Base-by-base conservation (phyloP, 2,113 vertebrate genomes). In the Rhodinocichla rosea region DNA sequence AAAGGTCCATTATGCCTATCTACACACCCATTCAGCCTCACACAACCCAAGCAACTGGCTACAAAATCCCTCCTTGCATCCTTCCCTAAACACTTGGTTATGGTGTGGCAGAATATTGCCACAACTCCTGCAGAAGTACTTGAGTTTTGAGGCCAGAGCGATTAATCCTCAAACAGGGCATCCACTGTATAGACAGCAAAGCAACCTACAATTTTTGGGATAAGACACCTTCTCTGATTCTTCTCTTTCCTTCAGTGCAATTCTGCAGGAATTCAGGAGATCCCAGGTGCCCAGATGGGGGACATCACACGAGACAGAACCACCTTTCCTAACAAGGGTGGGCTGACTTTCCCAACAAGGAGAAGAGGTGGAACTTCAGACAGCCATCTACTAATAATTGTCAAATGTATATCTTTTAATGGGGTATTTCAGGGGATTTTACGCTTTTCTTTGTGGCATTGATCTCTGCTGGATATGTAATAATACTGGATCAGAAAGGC, bases 391-490 rank as follows among this genome's bases (percentile, higher is more conserved):
- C 24, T 78, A 81, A 83, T 90, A 15, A 0, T 47, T 81, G 45
- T 68, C 53, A 86, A 87, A 83, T 33, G 21, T 67, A 8, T 16
- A 68, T 70, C 28, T 33, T 90, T 89, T 94, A 95, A 96, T 81
- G 69, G 79, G 37, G 9, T 37, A 83, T 94, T 94, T 88, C 53
- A 80, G 76, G 68, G 40, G 56, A 60, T 86, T 91, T 94, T 83
- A 52, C 28, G 28, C 50, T 86, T 91, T 86, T 80, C 50, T 96
- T 81, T 86, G 44, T 81, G 73, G 60, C 68, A 93, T 53, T 96
- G 85, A 92, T 95, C 88, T 95, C 92, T 71, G 47, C 52, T 90
- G 83, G 92, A 88, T 88, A 64, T 52, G 50, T 88, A 83, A 93
- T 88, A 93, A 90, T 78, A 52, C 39, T 81, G 44, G 69, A 95